Evolutionary conservation across 2,797 vertebrate species (phyloP), one percentile per base, ranked within the genome.

Genomic region (Philypnodon macrostomus): DNA sequence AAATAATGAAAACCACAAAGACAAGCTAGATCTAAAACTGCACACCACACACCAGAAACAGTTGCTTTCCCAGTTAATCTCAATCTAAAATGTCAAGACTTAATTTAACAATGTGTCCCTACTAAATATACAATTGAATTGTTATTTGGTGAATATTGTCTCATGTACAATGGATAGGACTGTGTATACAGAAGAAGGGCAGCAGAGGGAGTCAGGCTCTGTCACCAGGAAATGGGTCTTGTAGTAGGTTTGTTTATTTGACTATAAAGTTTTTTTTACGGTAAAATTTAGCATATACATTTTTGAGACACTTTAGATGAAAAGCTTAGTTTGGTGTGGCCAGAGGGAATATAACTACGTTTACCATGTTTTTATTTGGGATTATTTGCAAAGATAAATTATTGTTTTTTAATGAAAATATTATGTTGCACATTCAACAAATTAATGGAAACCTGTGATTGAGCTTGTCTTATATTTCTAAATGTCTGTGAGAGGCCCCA

Each of bases 391-490:
- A 57, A 58, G 29, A 49, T 15, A n/a, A 33, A 30, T 23, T 19
- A 14, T 51, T 34, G 15, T 49, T 54, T 30, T 45, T 65, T 49
- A 72, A 70, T 81, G 72, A 60, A 67, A 76, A 75, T 69, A 18
- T 12, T 4, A 47, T 55, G 35, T 61, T 30, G 10, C 13, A 40
- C 40, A 53, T 47, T 62, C 67, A 62, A 40, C 35, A 59, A 40
- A 23, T 12, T 15, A 58, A 61, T 57, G 70, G 47, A 74, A 80
- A 71, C 45, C 67, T 66, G 52, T 65, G 70, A 81, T 69, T 70
- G 74, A 75, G 75, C 67, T 63, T 51, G 77, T 84, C 83, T 84
- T 77, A 84, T 77, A 70, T 85, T 86, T 79, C 79, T 58, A 84
- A 85, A 77, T 38, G 58, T 53, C 59, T 48, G 61, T 68, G 67